Evolutionary conservation across 1,140 invertebrate genomes (phyloP).

Genomic region (Medauroidea extradentata): DNA sequence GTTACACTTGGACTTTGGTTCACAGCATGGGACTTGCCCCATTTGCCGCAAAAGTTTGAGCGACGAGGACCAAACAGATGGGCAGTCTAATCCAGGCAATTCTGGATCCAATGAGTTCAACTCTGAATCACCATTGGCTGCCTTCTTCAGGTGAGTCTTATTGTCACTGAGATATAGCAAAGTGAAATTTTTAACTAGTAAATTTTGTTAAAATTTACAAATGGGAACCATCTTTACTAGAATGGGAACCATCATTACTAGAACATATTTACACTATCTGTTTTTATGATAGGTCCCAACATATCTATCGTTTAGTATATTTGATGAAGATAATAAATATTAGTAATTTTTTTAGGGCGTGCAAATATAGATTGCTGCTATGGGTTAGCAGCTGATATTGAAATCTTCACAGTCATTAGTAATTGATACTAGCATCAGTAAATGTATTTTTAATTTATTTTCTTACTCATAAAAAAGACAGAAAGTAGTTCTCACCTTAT

Average conservation of each 20-base stretch:
- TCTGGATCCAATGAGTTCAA: slow-evolving; percentile 17
- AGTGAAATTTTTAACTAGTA: not conserved
- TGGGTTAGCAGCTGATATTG: no score
- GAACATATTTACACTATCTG: not conserved
- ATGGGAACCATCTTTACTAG: not conserved
- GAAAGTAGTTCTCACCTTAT: no score
- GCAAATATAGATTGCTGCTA: no score
- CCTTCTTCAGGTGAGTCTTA: slow-evolving; percentile 42
- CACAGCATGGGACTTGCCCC: slow-evolving; percentile 88
- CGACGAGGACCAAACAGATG: slow-evolving; percentile 47
- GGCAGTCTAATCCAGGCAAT: slow-evolving; percentile 33
- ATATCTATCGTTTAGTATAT: no score
- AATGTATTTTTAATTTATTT: no score
- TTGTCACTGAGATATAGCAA: no score
- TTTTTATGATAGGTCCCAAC: not conserved
- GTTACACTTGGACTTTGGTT: no score
- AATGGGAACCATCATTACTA: not conserved
- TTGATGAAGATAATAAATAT: no score
- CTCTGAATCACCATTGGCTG: slow-evolving; percentile 45
- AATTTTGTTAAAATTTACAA: not conserved
- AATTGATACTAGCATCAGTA: no score
- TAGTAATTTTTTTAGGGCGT: no score
- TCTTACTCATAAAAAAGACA: no score
- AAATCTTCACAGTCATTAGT: no score
- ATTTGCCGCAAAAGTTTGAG: slow-evolving; percentile 82